These are phyloP conservation scores for Vidua chalybeata DNA, from an alignment of 2,113 vertebrate genomes.

Conservation along the genomic window DNA sequence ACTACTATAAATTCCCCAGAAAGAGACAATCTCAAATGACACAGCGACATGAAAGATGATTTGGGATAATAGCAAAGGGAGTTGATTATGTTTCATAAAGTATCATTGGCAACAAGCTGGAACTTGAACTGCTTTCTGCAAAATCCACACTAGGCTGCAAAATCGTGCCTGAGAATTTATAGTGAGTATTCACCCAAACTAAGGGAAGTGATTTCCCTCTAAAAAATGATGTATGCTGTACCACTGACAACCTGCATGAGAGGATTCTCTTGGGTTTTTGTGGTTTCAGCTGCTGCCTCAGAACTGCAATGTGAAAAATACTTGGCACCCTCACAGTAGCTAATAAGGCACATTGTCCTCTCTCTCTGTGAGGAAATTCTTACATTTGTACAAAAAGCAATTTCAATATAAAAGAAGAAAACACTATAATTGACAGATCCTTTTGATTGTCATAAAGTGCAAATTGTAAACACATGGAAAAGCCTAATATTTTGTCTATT, in stretches of 20 bases:
- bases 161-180: neutral
- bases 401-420: neutral
- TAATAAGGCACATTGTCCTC: neutral
- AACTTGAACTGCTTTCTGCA: neutral
- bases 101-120: neutral
- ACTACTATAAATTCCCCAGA: neutral
- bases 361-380: neutral
- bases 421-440: rapidly evolving
- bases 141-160: neutral
- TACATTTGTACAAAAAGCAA: neutral
- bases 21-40: neutral
- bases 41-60: neutral
- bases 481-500: neutral
- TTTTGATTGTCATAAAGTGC: neutral
- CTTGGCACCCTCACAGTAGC: neutral
- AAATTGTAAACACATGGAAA: neutral
- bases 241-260: neutral
- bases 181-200: neutral
- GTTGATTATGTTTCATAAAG: neutral
- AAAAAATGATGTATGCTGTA: neutral
- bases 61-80: neutral
- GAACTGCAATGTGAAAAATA: neutral
- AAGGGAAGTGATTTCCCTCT: neutral
- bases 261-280: neutral
- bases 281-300: neutral